Evolutionary conservation across 2,888 invertebrate species (phyloP), one percentile per base, ranked within the genome.

Genomic region (Macrosiphum euphorbiae): DNA sequence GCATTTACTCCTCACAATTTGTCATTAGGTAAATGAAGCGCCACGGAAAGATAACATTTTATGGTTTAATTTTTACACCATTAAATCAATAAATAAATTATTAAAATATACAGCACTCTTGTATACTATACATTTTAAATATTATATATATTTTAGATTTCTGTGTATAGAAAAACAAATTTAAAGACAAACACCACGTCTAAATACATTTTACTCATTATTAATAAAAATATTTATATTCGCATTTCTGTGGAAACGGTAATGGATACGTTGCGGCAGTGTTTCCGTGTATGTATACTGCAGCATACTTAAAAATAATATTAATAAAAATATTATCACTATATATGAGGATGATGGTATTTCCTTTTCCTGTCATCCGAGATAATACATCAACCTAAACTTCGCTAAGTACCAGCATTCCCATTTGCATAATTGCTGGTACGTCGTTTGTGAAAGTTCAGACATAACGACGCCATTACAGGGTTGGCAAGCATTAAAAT

Each of bases 401-500:
- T 88, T 88, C 26, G 88, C 67, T 78, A 92, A 92, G 92, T 92
- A 78, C 92, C 92, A 92, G 87, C 87, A 87, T 92, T 87, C 61
- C 50, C 88, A 88, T 92, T 88, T 92, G 92, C 92, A 92, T 92
- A 92, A 92, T 92, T 92, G 78, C 52, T 78, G 55, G 52, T 78
- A 78, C 88, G 88, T 92, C 58, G 86, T 52, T 88, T 88, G 88
- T 44, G 41, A 92, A 92, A 92, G 92, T 92, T 92, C 88, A 92
- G 92, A 92, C 78, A 78, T 92, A 92, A 92, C 78, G 88, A 92
- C 78, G 92, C 92, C 78, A 88, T 92, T 92, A 88, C 52, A 41
- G 91, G 92, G 92, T 87, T 61, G 61, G 61, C 50, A 67, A 87
- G 86, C 92, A 87, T 87, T 92, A 92, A 92, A 92, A 92, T 87